Base-by-base conservation (phyloP, 2,797 vertebrate species). In the Acridotheres tristis region DNA sequence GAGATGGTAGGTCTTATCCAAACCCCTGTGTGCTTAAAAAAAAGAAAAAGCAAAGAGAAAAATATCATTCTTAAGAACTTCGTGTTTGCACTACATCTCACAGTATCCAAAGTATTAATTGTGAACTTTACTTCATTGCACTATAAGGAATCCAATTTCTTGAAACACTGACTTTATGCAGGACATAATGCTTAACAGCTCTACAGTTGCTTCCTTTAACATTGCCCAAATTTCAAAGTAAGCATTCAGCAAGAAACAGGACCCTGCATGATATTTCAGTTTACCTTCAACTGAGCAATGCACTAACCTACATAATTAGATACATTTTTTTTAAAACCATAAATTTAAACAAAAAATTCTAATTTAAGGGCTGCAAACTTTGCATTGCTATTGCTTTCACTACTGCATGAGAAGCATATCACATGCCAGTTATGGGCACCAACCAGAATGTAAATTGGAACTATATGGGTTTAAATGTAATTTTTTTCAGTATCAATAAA, bases 251-350 rank as follows among this genome's bases (percentile, higher is more conserved):
- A 63, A 85, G 54, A 50, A 81, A 58, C 27, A n/a, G 43, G 22
- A 63, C 19, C 9, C 20, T 48, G 36, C 1, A 1, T 0, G 1
- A 19, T 38, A 10, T 55, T 78, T 78, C 45, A 42, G 30, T 23
- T 62, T 19, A 43, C 13, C 16, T 76, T 79, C 47, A 72, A 29
- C 20, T 38, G 6, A 78, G 13, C 1, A 13, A 73, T 65, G 7
- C 45, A 51, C 19, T 50, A 85, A 62, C 68, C 25, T 42, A 20
- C 19, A 36, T 55, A 51, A 54, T 32, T 47, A n/a, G 22, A 61
- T 26, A 30, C 1, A 3, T 7, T n/a, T 25, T 38, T 55, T 67
- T 59, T 48, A 8, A 43, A 48, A 48, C 9, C 51, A 27, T 10
- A 79, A 40, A 40, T 40, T 16, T 40, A 15, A 40, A 16, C 6